These are phyloP conservation scores for Neoscelio sp. DNA, from an alignment of 2,888 invertebrate genomes.

Conservation along the genomic window DNA sequence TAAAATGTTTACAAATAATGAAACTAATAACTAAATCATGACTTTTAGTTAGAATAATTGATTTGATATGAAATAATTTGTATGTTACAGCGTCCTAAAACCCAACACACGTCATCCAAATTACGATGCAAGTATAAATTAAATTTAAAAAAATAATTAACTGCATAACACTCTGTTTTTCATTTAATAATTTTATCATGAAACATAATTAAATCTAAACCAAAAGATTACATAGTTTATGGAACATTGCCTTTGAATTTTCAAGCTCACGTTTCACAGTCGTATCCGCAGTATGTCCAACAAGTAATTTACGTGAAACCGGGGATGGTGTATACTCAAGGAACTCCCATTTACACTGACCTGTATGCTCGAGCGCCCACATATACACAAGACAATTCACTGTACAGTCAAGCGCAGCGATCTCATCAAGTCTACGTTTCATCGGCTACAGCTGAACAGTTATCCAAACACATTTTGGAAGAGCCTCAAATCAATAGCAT, in stretches of 20 bases:
- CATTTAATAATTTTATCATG: constrained; percentile 26
- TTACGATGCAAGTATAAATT: constrained; percentile 57
- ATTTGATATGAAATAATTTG: too few relatives aligned
- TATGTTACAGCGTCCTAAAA: constrained; percentile 48
- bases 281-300: constrained; percentile 74
- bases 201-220: constrained; percentile 25
- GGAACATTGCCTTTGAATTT: constrained; percentile 59
- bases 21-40: too few relatives aligned
- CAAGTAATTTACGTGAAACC: constrained; percentile 76
- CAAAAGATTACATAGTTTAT: constrained; percentile 32
- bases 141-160: constrained; percentile 20
- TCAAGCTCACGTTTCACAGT: constrained; percentile 63
- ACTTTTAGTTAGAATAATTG: too few relatives aligned
- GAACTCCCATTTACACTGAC: constrained; percentile 71
- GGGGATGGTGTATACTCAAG: constrained; percentile 72
- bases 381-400: constrained; percentile 75
- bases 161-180: constrained; percentile 1
- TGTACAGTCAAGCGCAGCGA: constrained; percentile 73
- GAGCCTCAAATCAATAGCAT: constrained; percentile 69
- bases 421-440: constrained; percentile 73
- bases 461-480: constrained; percentile 73
- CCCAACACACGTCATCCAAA: constrained; percentile 39
- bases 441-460: constrained; percentile 69
- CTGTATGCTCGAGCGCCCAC: constrained; percentile 71
- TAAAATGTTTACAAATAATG: too few relatives aligned